Conservation (phyloP, 2,888 invertebrate genomes). For the Nemotelus pantherinus region DNA sequence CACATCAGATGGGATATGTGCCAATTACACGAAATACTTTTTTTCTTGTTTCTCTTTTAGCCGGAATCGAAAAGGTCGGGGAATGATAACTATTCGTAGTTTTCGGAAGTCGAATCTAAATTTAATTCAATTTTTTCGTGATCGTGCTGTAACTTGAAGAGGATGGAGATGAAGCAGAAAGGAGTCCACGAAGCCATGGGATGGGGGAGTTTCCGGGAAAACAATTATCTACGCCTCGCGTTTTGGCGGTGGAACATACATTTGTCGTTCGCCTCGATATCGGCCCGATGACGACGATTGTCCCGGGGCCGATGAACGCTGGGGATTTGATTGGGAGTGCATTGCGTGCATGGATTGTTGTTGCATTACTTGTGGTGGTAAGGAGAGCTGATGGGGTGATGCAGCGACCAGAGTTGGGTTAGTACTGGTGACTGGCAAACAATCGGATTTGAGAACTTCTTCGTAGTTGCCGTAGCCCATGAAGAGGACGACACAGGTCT, state of each 20-base stretch:
- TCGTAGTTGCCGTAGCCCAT: constrained; percentile 90
- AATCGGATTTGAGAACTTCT: constrained; percentile 84
- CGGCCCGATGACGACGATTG: constrained; percentile 53
- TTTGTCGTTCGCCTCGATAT: constrained; percentile 62
- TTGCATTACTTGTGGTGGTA: constrained; percentile 46
- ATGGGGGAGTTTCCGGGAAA: not conserved
- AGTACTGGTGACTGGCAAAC: constrained; percentile 72
- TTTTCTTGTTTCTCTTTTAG: no score
- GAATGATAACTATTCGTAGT: no score
- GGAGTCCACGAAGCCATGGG: not conserved
- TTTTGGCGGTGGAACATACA: constrained; percentile 66
- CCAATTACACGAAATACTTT: not conserved
- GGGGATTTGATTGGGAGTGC: constrained; percentile 25
- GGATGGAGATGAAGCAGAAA: no score
- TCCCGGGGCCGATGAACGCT: constrained; percentile 50
- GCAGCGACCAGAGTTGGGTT: constrained; percentile 55
- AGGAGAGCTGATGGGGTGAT: constrained; percentile 51
- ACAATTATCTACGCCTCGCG: constrained; percentile 54
- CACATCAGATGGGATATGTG: constrained; percentile 40
- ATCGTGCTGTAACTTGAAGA: no score
- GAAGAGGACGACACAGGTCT: constrained; percentile 86
- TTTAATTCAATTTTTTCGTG: no score
- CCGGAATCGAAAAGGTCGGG: no score
- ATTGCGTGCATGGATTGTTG: constrained; percentile 51
- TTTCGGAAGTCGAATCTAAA: no score